Percentiles rank a stretch among this genome's conserved stretches.
Conservation (phyloP, 1,140 invertebrate species). For the Notospermus geniculatus region DNA sequence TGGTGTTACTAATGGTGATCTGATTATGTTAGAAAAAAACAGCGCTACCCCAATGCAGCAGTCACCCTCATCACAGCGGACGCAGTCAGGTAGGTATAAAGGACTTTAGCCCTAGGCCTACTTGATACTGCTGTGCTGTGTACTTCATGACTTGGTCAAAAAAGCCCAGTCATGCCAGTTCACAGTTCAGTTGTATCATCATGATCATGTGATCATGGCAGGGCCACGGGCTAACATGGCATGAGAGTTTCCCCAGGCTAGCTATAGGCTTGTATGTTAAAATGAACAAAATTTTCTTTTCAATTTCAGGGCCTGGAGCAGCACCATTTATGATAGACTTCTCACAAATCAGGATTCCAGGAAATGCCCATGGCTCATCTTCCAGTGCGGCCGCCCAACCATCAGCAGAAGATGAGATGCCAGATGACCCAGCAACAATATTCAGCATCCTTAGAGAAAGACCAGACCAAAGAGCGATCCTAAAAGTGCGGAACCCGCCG, state of each 20-base stretch:
- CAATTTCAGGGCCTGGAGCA: constrained; percentile 32
- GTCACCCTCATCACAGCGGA: background rate
- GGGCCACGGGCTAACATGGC: background rate
- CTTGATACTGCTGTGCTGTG: background rate
- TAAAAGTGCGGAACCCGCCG: constrained; percentile 91
- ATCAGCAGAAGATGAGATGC: constrained; percentile 13
- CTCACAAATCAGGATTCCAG: background rate
- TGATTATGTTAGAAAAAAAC: constrained; percentile 80
- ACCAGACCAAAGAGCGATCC: constrained; percentile 83
- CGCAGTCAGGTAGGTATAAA: background rate
- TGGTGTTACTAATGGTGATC: constrained; percentile 85
- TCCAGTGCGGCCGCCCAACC: no score
- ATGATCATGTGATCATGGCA: background rate
- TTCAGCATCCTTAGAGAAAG: constrained; percentile 87
- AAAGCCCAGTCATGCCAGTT: background rate
- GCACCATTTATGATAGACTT: constrained; percentile 19
- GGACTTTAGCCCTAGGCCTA: background rate
- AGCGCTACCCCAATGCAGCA: no score
- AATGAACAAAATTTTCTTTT: background rate
- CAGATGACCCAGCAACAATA: constrained; percentile 83
- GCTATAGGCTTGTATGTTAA: background rate
- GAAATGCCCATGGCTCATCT: background rate
- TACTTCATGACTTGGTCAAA: background rate
- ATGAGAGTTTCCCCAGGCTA: background rate
- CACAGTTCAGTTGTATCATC: background rate